Evolutionary conservation across 2,113 vertebrate species (phyloP).

Genomic region (Synchiropus splendidus): DNA sequence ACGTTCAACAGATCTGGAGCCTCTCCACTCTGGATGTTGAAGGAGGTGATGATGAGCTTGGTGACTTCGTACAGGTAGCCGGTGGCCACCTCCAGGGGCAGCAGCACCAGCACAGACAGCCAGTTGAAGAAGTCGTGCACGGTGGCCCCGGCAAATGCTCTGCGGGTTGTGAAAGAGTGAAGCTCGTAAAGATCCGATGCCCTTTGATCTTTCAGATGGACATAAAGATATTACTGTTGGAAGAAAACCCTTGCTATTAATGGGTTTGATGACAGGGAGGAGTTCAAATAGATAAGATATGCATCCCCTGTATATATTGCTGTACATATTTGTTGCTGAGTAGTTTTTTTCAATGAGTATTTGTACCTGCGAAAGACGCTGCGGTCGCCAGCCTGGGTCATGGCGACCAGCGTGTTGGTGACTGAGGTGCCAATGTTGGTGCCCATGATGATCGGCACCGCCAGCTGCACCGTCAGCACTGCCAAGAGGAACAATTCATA

Average conservation of each 20-base stretch:
- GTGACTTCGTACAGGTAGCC: constrained; percentile 79
- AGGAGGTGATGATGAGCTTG: constrained; percentile 70
- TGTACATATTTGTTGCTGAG: not conserved
- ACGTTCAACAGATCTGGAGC: constrained; percentile 86
- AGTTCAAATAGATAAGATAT: not conserved
- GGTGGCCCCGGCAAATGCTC: constrained; percentile 90
- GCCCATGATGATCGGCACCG: constrained; percentile 93
- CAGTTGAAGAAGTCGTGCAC: constrained; percentile 98
- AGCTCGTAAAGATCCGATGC: not conserved
- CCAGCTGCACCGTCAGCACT: constrained; percentile 79
- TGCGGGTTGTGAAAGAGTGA: constrained; percentile 21
- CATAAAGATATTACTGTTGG: not conserved
- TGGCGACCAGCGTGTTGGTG: constrained; percentile 89
- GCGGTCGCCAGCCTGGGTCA: constrained; percentile 87
- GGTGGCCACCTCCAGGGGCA: constrained; percentile 78
- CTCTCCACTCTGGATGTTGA: constrained; percentile 79
- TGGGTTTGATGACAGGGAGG: not conserved
- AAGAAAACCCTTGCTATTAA: no score
- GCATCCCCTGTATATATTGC: no score
- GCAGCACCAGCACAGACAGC: constrained; percentile 81
- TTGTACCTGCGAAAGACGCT: constrained; percentile 83
- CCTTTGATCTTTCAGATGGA: not conserved
- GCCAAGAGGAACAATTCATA: constrained; percentile 9
- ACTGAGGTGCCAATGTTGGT: constrained; percentile 95
- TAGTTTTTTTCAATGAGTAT: not conserved